phyloP scores from a whole-genome alignment of 2,888 invertebrate genomes.

The Agriopis marginaria region DNA sequence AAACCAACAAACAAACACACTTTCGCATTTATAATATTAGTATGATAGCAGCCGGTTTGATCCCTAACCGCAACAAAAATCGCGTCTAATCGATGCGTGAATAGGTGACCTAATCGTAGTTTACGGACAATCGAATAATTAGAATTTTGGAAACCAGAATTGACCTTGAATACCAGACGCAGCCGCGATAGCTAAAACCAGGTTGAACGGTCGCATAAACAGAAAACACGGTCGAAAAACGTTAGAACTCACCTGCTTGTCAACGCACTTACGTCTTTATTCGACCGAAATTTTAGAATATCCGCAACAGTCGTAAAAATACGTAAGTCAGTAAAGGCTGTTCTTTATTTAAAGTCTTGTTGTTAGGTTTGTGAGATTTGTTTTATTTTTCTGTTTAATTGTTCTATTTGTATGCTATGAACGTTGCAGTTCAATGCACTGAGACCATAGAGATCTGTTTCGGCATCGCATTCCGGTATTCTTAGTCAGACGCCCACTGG shows the following conservation, averaged over 20 bases:
- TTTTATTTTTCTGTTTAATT: conserved; percentile 48
- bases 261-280: conserved; percentile 14
- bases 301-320: conserved; percentile 1
- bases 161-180: conserved; percentile 33
- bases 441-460: conserved; percentile 40
- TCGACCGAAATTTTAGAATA: not conserved
- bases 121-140: conserved; percentile 28
- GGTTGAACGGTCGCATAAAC: conserved; percentile 31
- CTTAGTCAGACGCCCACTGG: conserved; percentile 52
- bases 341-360: conserved; percentile 46
- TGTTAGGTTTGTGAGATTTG: conserved; percentile 21
- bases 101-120: conserved; percentile 11
- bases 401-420: conserved; percentile 59
- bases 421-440: conserved; percentile 59
- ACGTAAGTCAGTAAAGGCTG: conserved; percentile 44
- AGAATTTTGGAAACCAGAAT: conserved; percentile 31
- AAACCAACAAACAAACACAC: too few species aligned
- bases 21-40: too few species aligned
- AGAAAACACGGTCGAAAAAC: not conserved
- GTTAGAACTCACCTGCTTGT: conserved; percentile 1
- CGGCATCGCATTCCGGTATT: conserved; percentile 47
- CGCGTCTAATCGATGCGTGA: conserved; percentile 4
- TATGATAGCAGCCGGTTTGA: too few species aligned
- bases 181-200: conserved; percentile 19
- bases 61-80: not conserved